Base-by-base conservation (phyloP, 2,888 invertebrate species). In the Actias luna region DNA sequence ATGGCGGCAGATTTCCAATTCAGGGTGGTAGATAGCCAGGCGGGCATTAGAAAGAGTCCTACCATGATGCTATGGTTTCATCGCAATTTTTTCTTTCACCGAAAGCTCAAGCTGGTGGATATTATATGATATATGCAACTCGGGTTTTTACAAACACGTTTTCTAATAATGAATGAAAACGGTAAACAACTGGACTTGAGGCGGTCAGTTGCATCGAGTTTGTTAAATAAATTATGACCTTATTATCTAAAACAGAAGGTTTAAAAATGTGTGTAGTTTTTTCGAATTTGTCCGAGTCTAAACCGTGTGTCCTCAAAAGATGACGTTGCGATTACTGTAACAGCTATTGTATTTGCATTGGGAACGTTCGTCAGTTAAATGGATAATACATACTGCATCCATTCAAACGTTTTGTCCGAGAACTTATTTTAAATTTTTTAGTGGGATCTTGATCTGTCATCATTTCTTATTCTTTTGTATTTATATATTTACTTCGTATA, bases 121-220 rank as follows among this genome's bases (percentile, higher is more conserved):
- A n/a, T n/a, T n/a, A n/a, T 63, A 60, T 63, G 22, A 7, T 7
- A 33, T 33, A 33, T 10, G 16, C 10, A 50, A 16, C 8, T 22
- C 12, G 46, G 4, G 46, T 50, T 50, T 50, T 50, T 50, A 12
- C 46, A 50, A 25, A 59, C n/a, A 59, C 59, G 59, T 39, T 52
- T n/a, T 64, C 61, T 61, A 64, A 64, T 36, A 50, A 22, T 25
- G 31, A 60, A 60, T 50, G 60, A 60, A 55, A 29, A 55, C 55
- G 55, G 16, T 29, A 55, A 55, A 55, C 55, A 55, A 29, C 29
- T 16, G 55, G 29, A 50, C 25, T 12, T 10, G 29, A 55, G n/a
- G 29, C n/a, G 29, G 29, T n/a, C 29, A 29, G 29, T 29, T 55
- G 55, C 29, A 55, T 29, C 29, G 55, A 16, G n/a, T 4, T 50